phyloP scores from a whole-genome alignment of 2,888 invertebrate species.

The Oxycera nigricornis region DNA sequence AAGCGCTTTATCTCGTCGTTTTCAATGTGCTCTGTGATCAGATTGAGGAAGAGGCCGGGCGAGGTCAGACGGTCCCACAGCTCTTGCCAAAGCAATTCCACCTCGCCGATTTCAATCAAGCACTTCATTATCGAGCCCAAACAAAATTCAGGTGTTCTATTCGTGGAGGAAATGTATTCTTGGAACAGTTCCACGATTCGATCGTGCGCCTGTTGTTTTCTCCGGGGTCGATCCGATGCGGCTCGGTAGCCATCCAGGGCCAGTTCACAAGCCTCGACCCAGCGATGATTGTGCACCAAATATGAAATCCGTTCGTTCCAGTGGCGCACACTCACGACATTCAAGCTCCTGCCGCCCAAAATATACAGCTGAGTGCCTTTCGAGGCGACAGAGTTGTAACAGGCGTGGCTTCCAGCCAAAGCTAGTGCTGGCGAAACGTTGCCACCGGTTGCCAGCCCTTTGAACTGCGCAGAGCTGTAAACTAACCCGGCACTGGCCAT shows the following conservation, averaged over 20 bases:
- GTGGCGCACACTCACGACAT: constrained; percentile 68
- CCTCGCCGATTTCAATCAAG: constrained; percentile 58
- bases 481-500: constrained; percentile 81
- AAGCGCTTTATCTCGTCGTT: constrained; percentile 68
- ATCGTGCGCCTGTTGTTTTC: constrained; percentile 61
- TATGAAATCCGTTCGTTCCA: constrained; percentile 74
- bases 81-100: constrained; percentile 68
- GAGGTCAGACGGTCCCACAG: constrained; percentile 69
- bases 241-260: constrained; percentile 63
- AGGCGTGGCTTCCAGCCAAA: constrained; percentile 68
- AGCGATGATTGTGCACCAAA: constrained; percentile 67
- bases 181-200: constrained; percentile 62
- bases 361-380: constrained; percentile 73
- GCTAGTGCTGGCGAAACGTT: constrained; percentile 77
- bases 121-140: constrained; percentile 59
- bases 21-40: constrained; percentile 74
- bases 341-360: constrained; percentile 71
- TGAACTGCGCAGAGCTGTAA: constrained; percentile 83
- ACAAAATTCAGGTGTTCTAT: constrained; percentile 59
- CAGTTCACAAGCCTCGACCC: constrained; percentile 67
- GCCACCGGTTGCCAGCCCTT: constrained; percentile 94
- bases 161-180: constrained; percentile 61
- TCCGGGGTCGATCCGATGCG: constrained; percentile 59
- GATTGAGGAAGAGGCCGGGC: constrained; percentile 69
- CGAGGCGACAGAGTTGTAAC: constrained; percentile 75